Evolutionary conservation across 2,797 vertebrate genomes (phyloP).

Genomic region (Ibycter americanus): DNA sequence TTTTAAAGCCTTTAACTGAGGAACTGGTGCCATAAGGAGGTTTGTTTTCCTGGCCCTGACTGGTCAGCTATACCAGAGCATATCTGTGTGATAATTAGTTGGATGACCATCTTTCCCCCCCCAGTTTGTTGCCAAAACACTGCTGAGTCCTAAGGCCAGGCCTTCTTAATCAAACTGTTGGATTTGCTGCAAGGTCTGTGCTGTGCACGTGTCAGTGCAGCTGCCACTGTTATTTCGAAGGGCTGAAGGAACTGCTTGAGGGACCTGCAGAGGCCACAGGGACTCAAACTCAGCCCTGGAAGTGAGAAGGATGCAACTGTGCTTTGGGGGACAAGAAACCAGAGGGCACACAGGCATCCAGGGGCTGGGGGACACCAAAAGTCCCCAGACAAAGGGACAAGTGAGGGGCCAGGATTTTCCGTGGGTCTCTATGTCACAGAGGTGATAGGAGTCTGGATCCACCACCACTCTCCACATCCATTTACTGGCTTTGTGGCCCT

Average conservation of each 20-base stretch:
- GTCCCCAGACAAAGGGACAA: background rate
- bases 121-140: background rate
- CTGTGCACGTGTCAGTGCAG: accelerated
- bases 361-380: background rate
- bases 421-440: background rate
- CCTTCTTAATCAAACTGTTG: background rate
- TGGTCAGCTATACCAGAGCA: background rate
- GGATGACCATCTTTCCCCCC: background rate
- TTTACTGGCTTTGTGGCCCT: background rate
- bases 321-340: background rate
- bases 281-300: background rate
- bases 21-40: background rate
- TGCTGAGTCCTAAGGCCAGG: background rate
- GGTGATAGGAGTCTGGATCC: background rate
- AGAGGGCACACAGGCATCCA: background rate
- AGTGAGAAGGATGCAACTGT: background rate
- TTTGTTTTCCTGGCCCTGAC: background rate
- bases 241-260: background rate
- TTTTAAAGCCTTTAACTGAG: background rate
- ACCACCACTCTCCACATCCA: accelerated
- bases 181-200: background rate
- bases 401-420: background rate
- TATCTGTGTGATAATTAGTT: background rate
- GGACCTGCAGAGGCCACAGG: background rate
- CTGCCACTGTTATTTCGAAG: background rate